These are phyloP conservation scores for Champsocephalus esox DNA, from an alignment of 2,797 vertebrate species.

Conservation along the genomic window DNA sequence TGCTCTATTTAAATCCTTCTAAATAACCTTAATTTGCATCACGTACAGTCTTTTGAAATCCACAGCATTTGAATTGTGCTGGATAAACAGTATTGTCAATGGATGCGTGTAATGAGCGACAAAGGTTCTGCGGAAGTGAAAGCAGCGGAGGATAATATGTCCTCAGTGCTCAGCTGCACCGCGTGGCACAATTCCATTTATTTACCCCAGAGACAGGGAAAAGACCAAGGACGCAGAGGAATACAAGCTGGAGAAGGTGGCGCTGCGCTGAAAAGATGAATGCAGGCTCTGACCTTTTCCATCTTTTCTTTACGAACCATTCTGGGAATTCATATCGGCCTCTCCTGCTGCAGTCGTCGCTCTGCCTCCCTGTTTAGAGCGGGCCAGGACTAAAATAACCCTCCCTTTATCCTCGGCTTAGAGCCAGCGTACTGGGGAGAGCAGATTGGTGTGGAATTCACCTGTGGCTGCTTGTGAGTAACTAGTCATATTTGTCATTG, in stretches of 20 bases:
- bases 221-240: constrained; percentile 56
- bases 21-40: constrained; percentile 32
- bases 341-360: constrained; percentile 36
- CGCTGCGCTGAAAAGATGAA: constrained; percentile 66
- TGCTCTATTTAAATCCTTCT: constrained; percentile 23
- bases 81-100: constrained; percentile 30
- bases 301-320: constrained; percentile 51
- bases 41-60: constrained; percentile 22
- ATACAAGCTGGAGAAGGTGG: constrained; percentile 62
- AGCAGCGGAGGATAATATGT: constrained; percentile 60
- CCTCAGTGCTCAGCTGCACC: constrained; percentile 43
- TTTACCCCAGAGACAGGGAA: constrained; percentile 46
- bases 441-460: constrained; percentile 30
- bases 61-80: constrained; percentile 49
- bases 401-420: constrained; percentile 33
- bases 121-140: constrained; percentile 39
- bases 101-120: constrained; percentile 42
- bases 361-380: constrained; percentile 45
- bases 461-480: constrained; percentile 18
- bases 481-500: constrained; percentile 7
- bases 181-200: constrained; percentile 50
- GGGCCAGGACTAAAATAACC: constrained; percentile 53
- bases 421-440: constrained; percentile 6
- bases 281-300: constrained; percentile 70
- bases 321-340: constrained; percentile 64